These are phyloP conservation scores for Enteromius unitaeniatus DNA, from an alignment of 2,797 vertebrate genomes.

Conservation along the genomic window DNA sequence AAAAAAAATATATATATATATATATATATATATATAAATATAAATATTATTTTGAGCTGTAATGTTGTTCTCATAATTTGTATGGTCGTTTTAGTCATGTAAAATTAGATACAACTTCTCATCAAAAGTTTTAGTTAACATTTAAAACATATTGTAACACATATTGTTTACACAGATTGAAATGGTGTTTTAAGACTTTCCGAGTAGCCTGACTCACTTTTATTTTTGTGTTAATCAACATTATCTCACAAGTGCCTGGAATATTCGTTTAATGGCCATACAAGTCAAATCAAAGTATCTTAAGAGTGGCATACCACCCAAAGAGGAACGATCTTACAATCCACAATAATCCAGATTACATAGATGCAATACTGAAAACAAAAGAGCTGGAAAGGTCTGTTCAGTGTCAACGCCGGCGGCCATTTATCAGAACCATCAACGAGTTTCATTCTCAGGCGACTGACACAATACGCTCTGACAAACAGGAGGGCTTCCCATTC, in stretches of 20 bases:
- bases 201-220: neutral
- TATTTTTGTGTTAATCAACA: neutral
- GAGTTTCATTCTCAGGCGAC: slow-evolving; percentile 81
- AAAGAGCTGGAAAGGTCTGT: slow-evolving; percentile 79
- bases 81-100: neutral
- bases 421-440: slow-evolving; percentile 82
- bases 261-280: slow-evolving; percentile 33
- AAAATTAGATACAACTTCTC: neutral
- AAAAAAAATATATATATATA: too few species aligned
- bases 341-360: slow-evolving; percentile 73
- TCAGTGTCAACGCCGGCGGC: slow-evolving; percentile 78
- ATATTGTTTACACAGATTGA: neutral
- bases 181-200: neutral
- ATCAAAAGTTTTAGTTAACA: neutral
- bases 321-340: slow-evolving; percentile 52
- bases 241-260: slow-evolving; percentile 6
- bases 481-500: slow-evolving; percentile 83
- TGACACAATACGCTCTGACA: slow-evolving; percentile 80
- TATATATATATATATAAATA: too few species aligned
- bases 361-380: slow-evolving; percentile 79
- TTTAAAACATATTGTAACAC: neutral
- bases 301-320: slow-evolving; percentile 48
- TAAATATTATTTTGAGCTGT: neutral
- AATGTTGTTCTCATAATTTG: neutral
- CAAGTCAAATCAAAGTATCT: slow-evolving; percentile 48